Evolutionary conservation across 2,888 invertebrate species (phyloP).

Genomic region (Diaperis boleti): DNA sequence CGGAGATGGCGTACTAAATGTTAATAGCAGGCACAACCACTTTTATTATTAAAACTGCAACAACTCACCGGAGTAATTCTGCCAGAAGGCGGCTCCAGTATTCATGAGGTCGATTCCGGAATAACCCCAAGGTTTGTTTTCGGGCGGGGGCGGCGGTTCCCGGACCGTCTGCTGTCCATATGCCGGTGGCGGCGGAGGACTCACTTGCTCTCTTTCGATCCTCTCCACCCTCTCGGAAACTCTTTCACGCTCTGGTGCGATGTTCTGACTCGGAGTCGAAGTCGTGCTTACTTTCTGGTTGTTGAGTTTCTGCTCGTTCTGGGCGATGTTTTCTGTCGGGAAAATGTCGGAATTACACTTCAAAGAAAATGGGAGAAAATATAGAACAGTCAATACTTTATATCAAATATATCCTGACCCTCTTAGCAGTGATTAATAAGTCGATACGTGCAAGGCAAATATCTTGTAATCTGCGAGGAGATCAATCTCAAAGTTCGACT

Average conservation of each 20-base stretch:
- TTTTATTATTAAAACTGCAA: constrained; percentile 32
- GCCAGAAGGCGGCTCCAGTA: constrained; percentile 89
- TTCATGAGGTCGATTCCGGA: constrained; percentile 85
- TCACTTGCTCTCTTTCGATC: constrained; percentile 57
- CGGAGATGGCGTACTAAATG: constrained; percentile 49
- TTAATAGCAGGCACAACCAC: constrained; percentile 27
- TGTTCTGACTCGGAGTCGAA: constrained; percentile 39
- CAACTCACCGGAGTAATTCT: constrained; percentile 90
- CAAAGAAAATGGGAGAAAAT: background rate
- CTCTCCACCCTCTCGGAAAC: constrained; percentile 50
- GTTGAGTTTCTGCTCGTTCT: constrained; percentile 53
- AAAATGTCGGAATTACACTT: too few species aligned
- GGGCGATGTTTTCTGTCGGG: constrained; percentile 57
- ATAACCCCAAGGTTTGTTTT: constrained; percentile 75
- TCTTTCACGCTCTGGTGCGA: constrained; percentile 49
- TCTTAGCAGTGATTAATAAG: constrained; percentile 48
- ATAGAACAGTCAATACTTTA: too few species aligned
- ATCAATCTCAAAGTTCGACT: constrained; percentile 58
- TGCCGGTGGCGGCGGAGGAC: constrained; percentile 51
- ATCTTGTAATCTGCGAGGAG: constrained; percentile 61
- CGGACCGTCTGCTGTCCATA: constrained; percentile 52
- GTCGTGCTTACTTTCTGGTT: constrained; percentile 52
- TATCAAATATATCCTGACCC: too few species aligned
- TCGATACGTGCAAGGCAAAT: constrained; percentile 52
- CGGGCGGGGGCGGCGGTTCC: constrained; percentile 68